phyloP scores from a whole-genome alignment of 2,888 invertebrate species.

The Aradus depressus region DNA sequence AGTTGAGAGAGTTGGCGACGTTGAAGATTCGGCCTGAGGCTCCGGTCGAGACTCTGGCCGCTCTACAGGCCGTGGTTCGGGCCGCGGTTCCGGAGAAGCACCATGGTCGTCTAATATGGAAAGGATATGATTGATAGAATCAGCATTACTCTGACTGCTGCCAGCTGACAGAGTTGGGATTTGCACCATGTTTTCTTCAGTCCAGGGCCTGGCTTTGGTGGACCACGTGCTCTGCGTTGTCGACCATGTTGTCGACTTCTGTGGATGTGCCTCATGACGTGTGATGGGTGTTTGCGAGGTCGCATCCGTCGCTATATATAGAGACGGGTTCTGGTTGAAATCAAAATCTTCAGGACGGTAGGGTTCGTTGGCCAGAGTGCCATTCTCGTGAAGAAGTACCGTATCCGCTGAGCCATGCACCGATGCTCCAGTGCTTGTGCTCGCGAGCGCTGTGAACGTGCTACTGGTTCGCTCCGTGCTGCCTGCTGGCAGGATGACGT shows the following conservation, averaged over 20 bases:
- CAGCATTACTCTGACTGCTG: slow-evolving; percentile 25
- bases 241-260: slow-evolving; percentile 24
- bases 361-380: slow-evolving; percentile 37
- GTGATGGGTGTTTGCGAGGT: slow-evolving; percentile 17
- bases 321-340: slow-evolving; percentile 28
- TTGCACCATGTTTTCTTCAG: slow-evolving; percentile 35
- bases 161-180: slow-evolving; percentile 36
- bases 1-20: slow-evolving; percentile 35
- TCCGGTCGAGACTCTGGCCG: too few species aligned
- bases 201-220: slow-evolving; percentile 23
- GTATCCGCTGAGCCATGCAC: slow-evolving; percentile 37
- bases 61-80: too few species aligned
- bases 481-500: slow-evolving; percentile 23
- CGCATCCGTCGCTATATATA: slow-evolving; percentile 23
- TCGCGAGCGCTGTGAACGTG: slow-evolving; percentile 10
- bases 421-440: slow-evolving; percentile 23
- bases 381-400: slow-evolving; percentile 39
- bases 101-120: slow-evolving; percentile 38
- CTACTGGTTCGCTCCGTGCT: slow-evolving; percentile 20
- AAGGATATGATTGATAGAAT: slow-evolving; percentile 39
- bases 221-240: slow-evolving; percentile 21
- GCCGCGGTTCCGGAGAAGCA: slow-evolving; percentile 26
- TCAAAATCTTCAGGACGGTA: slow-evolving; percentile 38
- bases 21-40: slow-evolving; percentile 12
- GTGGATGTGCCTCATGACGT: slow-evolving; percentile 18